These are phyloP conservation scores for Tolmerus cingulatus DNA, from an alignment of 2,888 invertebrate genomes.

Conservation along the genomic window DNA sequence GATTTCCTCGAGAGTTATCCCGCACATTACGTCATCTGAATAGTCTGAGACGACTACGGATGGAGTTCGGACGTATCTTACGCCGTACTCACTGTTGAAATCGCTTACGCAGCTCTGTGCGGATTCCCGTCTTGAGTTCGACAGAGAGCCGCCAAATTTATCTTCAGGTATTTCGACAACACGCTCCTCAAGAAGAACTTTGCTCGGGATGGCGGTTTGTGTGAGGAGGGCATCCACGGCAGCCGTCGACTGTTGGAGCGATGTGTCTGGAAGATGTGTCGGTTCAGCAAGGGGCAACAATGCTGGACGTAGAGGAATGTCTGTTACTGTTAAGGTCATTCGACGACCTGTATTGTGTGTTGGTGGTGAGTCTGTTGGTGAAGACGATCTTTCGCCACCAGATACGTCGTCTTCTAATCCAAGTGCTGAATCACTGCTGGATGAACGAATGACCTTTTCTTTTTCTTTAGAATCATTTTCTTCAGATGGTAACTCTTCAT, in stretches of 20 bases:
- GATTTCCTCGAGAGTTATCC: slow-evolving; percentile 69
- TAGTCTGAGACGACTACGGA: slow-evolving; percentile 89
- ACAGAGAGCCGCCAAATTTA: slow-evolving; percentile 59
- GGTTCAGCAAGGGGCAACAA: slow-evolving; percentile 62
- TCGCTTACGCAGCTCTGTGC: slow-evolving; percentile 63
- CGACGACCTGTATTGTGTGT: slow-evolving; percentile 53
- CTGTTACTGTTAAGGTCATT: slow-evolving; percentile 62
- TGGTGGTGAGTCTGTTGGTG: slow-evolving; percentile 37
- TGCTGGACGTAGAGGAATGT: slow-evolving; percentile 61
- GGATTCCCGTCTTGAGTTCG: slow-evolving; percentile 64
- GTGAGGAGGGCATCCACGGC: slow-evolving; percentile 46
- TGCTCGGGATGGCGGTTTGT: slow-evolving; percentile 57
- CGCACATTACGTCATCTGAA: slow-evolving; percentile 74
- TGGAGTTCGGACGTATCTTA: slow-evolving; percentile 78
- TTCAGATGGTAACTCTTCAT: slow-evolving; percentile 53
- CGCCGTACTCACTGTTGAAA: slow-evolving; percentile 63
- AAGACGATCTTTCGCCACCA: slow-evolving; percentile 10
- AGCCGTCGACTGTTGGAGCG: slow-evolving; percentile 41
- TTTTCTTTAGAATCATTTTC: slow-evolving; percentile 52
- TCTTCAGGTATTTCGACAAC: slow-evolving; percentile 65
- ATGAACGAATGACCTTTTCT: slow-evolving; percentile 60
- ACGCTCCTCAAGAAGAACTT: slow-evolving; percentile 68
- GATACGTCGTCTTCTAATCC: slow-evolving; percentile 58
- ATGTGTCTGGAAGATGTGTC: slow-evolving; percentile 57
- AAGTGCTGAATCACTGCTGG: slow-evolving; percentile 62